Conservation (phyloP, 2,888 invertebrate species). For the Galeopsomyia nigrocyanea region DNA sequence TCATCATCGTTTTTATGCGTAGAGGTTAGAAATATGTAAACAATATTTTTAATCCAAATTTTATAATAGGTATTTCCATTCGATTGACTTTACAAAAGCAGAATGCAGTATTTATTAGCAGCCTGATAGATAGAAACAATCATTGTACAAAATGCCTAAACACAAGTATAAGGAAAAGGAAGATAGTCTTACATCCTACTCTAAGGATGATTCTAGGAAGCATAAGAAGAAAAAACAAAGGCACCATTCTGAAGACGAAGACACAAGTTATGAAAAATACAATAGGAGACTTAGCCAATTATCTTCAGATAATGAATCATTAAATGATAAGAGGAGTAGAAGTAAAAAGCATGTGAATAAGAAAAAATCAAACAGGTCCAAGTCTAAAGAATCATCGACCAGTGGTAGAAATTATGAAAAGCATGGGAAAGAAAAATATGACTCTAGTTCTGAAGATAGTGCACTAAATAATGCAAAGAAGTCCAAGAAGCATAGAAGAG, state of each 20-base stretch:
- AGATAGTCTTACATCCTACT: neutral
- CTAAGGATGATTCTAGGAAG: slow-evolving; percentile 23
- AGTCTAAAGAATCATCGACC: neutral
- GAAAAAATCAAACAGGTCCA: slow-evolving; percentile 1
- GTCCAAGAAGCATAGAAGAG: too few species aligned
- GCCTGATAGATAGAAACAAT: too few species aligned
- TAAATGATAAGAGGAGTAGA: neutral
- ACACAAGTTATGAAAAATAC: slow-evolving; percentile 12
- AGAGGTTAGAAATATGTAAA: too few species aligned
- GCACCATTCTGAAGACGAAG: slow-evolving; percentile 10
- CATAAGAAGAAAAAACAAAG: slow-evolving; percentile 5
- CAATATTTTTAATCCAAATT: too few species aligned
- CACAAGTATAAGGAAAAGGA: slow-evolving; percentile 23
- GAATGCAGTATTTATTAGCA: too few species aligned
- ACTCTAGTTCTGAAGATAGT: too few species aligned
- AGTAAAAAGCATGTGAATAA: slow-evolving; percentile 2
- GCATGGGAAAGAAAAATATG: too few species aligned
- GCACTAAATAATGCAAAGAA: too few species aligned
- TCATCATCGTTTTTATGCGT: too few species aligned
- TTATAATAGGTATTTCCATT: too few species aligned
- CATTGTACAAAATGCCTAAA: slow-evolving; percentile 29
- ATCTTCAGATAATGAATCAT: slow-evolving; percentile 15
- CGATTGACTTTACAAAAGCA: too few species aligned
- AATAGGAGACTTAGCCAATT: slow-evolving; percentile 19
- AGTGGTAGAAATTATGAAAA: too few species aligned